Evolutionary conservation across 1,140 invertebrate species (phyloP).

Genomic region (Hetaerina americana): DNA sequence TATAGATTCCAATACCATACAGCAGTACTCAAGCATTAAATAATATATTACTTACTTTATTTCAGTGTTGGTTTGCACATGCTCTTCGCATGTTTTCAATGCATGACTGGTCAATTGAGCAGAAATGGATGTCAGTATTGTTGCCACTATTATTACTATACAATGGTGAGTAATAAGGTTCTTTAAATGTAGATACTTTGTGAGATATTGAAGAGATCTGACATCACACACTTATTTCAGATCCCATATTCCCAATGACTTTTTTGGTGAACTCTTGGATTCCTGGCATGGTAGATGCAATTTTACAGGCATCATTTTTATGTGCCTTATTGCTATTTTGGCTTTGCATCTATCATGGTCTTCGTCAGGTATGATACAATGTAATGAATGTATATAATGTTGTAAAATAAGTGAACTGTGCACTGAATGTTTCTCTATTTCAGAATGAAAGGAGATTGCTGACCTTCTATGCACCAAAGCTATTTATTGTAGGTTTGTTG

Average conservation of each 20-base stretch:
- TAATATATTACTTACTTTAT: conserved; percentile 18
- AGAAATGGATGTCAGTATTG: conserved; percentile 87
- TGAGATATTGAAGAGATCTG: neutral
- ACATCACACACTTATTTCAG: conserved; percentile 35
- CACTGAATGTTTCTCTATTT: conserved; percentile 18
- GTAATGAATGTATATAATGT: conserved; percentile 9
- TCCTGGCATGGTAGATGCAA: conserved; percentile 76
- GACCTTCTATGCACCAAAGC: conserved; percentile 84
- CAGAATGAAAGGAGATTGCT: conserved; percentile 75
- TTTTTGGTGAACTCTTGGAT: conserved; percentile 83
- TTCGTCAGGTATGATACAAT: conserved; percentile 58
- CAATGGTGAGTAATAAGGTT: conserved; percentile 56
- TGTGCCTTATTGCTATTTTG: conserved; percentile 81
- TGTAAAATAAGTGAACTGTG: conserved; percentile 1
- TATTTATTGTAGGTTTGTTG: conserved; percentile 71
- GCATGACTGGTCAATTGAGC: conserved; percentile 93
- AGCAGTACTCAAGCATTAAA: neutral
- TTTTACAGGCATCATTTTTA: conserved; percentile 83
- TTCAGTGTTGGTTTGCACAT: conserved; percentile 85
- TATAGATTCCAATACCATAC: neutral
- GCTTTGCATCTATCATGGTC: conserved; percentile 87
- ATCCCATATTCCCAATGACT: conserved; percentile 84
- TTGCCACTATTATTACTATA: conserved; percentile 82
- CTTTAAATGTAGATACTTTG: neutral
- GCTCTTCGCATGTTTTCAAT: conserved; percentile 75